Base-by-base conservation (phyloP, 2,888 invertebrate genomes). In the Dioctria rufipes region DNA sequence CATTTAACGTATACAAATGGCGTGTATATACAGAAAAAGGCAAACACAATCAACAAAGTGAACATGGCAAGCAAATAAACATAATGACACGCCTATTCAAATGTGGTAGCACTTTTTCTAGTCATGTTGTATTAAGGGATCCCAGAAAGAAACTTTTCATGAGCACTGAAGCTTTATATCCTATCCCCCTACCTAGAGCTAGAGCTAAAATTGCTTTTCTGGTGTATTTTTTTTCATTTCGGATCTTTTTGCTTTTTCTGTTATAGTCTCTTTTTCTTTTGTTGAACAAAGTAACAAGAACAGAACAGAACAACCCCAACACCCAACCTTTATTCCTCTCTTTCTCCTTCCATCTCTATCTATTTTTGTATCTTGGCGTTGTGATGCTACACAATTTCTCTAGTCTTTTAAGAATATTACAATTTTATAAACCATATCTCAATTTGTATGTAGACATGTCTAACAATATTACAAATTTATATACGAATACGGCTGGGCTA, bases 11-110 rank as follows among this genome's bases (percentile, higher is more conserved):
- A 71, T 60, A 67, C 60, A 75, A 40, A 66, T 60, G 46, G 42
- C 46, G 43, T 63, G 58, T 61, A 71, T 54, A 25, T 49, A 43
- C 78, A 66, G 66, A 67, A 80, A 73, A 78, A 63, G 43, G 63
- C 61, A 71, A 69, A 78, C 78, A 77, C 82, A 67, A 77, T 65
- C 80, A 66, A 61, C 65, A 63, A 78, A 78, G 78, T 63, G 80
- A 80, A 71, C 78, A 78, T 77, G 75, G 73, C 67, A 71, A 43
- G 82, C 78, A 82, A 82, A 82, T 82, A 82, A 82, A 82, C 71
- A 80, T 81, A 81, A 81, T 80, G 78, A 69, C 63, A 78, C 77
- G 71, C 80, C 80, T 80, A 80, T 80, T 82, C 82, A 78, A 80
- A 82, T 82, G 82, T 78, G 82, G 78, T 61, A 63, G 25, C 80